These are phyloP conservation scores for Carcinoscorpius rotundicauda DNA, from an alignment of 1,140 invertebrate genomes.

Conservation along the genomic window DNA sequence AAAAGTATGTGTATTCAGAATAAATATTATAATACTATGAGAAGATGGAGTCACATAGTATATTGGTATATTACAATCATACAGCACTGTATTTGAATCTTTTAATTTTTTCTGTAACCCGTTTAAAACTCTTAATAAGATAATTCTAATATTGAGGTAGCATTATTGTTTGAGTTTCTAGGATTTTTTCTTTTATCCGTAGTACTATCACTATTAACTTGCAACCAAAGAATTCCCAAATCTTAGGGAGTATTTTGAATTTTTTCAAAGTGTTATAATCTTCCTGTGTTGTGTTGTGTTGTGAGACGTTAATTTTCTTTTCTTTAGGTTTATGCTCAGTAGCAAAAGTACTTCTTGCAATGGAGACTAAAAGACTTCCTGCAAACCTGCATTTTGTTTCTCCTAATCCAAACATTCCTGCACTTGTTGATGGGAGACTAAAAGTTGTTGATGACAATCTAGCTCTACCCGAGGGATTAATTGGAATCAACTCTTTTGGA, in stretches of 20 bases:
- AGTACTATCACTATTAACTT: too few relatives aligned
- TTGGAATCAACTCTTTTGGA: conserved; percentile 89
- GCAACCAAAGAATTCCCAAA: too few relatives aligned
- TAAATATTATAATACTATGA: too few relatives aligned
- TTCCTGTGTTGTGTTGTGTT: neutral
- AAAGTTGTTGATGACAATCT: conserved; percentile 41
- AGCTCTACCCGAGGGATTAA: conserved; percentile 34
- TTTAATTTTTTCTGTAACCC: too few relatives aligned
- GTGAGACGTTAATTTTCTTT: neutral
- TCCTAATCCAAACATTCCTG: conserved; percentile 81
- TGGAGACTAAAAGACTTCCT: conserved; percentile 76
- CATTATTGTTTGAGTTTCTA: conserved; percentile 1
- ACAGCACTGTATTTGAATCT: too few relatives aligned
- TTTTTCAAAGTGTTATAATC: neutral
- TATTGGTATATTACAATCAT: too few relatives aligned
- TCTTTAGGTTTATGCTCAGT: conserved; percentile 61
- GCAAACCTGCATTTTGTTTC: conserved; percentile 75
- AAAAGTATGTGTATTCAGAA: too few relatives aligned
- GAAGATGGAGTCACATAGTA: too few relatives aligned
- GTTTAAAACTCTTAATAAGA: too few relatives aligned
- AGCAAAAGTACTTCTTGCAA: conserved; percentile 76
- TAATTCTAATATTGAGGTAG: neutral
- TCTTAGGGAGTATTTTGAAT: too few relatives aligned
- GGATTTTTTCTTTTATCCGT: neutral
- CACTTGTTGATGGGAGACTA: conserved; percentile 67